phyloP scores from a whole-genome alignment of 2,113 vertebrate species.

The Nipponia nippon region DNA sequence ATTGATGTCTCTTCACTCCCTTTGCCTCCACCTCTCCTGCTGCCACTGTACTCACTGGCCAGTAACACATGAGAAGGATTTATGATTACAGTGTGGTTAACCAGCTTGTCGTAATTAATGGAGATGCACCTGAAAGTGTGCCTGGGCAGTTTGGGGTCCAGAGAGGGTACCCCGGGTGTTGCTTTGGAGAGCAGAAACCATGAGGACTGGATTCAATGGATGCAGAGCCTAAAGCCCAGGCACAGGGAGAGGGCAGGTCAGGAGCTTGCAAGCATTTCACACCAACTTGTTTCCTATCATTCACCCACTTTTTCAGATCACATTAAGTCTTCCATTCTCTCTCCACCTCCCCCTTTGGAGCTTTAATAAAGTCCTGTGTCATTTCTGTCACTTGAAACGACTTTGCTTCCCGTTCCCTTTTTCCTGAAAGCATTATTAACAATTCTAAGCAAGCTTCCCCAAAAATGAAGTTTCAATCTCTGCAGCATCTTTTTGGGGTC shows the following conservation, averaged over 20 bases:
- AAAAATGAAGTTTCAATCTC: neutral
- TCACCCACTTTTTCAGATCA: neutral
- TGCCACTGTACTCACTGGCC: neutral
- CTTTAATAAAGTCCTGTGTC: neutral
- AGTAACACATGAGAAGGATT: neutral
- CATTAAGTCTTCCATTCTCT: neutral
- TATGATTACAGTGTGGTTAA: neutral
- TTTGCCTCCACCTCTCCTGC: neutral
- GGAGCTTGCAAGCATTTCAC: neutral
- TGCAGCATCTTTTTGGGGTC: neutral
- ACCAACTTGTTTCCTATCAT: neutral
- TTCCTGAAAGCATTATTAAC: neutral
- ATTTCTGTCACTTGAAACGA: neutral
- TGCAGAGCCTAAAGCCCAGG: neutral
- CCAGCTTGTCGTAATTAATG: neutral
- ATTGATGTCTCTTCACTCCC: neutral
- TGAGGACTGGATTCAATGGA: too few relatives aligned
- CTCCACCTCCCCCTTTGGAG: neutral
- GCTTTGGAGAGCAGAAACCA: neutral
- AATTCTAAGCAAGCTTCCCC: neutral
- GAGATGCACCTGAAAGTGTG: neutral
- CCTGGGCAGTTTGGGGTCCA: neutral
- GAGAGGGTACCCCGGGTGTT: neutral
- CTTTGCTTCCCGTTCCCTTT: neutral
- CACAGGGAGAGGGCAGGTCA: neutral